A percentile compares a stretch with the other conserved stretches of the same genome.
phyloP scores from a whole-genome alignment of 2,113 vertebrate species.

The Anguilla rostrata region DNA sequence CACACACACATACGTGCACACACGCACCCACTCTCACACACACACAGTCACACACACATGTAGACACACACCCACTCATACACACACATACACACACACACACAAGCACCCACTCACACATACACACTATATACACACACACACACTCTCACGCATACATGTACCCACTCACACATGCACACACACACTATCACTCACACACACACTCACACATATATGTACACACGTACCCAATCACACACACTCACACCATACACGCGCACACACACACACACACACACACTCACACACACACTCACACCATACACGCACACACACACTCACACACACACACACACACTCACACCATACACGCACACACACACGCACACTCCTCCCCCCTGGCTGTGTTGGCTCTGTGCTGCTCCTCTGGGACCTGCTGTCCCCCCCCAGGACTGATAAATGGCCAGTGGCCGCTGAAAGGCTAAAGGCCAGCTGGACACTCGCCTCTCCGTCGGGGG shows the following conservation, averaged over 20 bases:
- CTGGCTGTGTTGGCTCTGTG: neutral
- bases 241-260: too few species aligned
- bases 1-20: neutral
- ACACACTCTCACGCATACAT: too few species aligned
- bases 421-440: constrained; percentile 1
- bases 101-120: too few species aligned
- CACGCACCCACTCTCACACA: neutral
- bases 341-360: neutral
- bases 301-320: neutral
- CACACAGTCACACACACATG: too few species aligned
- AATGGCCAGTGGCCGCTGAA: constrained; percentile 67
- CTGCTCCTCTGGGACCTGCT: neutral
- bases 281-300: too few species aligned
- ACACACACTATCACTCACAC: neutral
- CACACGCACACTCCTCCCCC: neutral
- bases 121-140: too few species aligned
- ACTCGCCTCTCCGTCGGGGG: constrained; percentile 40
- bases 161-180: neutral
- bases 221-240: neutral
- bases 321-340: neutral
- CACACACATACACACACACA: too few species aligned
- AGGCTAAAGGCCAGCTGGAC: constrained; percentile 67
- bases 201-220: neutral
- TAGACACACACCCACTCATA: too few species aligned
- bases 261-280: too few species aligned